A percentile compares a stretch with the other conserved stretches of the same genome.
Conservation (phyloP, 2,888 invertebrate species). For the Deroplatys truncata region DNA sequence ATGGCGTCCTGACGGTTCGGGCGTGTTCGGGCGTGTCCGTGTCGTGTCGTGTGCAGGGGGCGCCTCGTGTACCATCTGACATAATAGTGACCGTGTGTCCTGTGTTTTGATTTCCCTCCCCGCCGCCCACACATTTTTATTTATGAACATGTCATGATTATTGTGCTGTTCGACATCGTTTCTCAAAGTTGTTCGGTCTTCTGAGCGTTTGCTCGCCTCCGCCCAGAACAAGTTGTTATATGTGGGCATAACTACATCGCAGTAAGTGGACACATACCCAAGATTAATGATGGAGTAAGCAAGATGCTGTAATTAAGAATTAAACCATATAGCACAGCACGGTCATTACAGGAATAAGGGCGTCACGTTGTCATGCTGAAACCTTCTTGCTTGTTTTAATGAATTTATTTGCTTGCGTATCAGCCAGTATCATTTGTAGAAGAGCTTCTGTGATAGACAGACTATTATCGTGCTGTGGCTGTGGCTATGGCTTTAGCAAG, state of each 20-base stretch:
- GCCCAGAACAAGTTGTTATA: conserved; percentile 8
- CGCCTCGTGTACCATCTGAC: neutral
- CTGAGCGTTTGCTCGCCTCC: neutral
- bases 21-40: conserved; percentile 18
- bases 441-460: too few relatives aligned
- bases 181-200: conserved; percentile 1
- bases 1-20: conserved; percentile 9
- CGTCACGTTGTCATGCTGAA: neutral
- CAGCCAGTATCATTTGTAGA: neutral
- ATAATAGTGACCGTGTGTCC: neutral
- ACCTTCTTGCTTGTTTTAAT: neutral
- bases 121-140: conserved; percentile 4
- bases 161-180: conserved; percentile 3
- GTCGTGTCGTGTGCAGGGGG: neutral
- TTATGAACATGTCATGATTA: conserved; percentile 12
- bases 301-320: neutral
- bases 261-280: neutral
- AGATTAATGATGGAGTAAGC: neutral
- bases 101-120: neutral
- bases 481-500: too few relatives aligned
- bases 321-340: neutral
- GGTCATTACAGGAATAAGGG: neutral
- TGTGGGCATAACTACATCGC: neutral
- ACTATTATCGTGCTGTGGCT: too few relatives aligned
- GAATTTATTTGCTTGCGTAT: neutral